Evolutionary conservation across 2,797 vertebrate species (phyloP).

Genomic region (Miichthys miiuy): DNA sequence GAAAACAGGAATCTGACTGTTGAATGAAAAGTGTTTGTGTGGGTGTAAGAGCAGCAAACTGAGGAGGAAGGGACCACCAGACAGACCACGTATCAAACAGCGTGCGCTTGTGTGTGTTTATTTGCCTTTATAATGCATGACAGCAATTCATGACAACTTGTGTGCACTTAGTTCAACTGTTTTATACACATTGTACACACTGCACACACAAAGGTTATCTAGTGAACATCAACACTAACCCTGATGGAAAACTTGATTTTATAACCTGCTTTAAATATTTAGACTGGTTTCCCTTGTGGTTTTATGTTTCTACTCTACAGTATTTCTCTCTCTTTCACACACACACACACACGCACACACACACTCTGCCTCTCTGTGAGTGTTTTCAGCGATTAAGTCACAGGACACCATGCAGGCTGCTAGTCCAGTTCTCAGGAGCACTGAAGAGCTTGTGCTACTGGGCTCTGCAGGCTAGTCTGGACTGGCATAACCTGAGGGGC

Average conservation of each 20-base stretch:
- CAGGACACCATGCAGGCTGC: conserved; percentile 44
- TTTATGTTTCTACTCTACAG: conserved; percentile 39
- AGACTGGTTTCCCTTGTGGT: conserved; percentile 30
- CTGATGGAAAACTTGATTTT: conserved; percentile 54
- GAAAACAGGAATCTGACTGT: conserved; percentile 72
- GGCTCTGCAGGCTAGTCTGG: conserved; percentile 8
- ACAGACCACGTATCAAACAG: conserved; percentile 36
- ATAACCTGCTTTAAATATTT: conserved; percentile 57
- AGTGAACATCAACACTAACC: conserved; percentile 51
- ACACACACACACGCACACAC: not conserved
- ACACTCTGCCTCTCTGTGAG: not conserved
- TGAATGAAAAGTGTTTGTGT: conserved; percentile 64
- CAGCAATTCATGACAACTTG: not conserved
- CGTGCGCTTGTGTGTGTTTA: conserved; percentile 8
- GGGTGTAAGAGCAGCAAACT: conserved; percentile 25
- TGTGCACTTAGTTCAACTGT: conserved; percentile 24
- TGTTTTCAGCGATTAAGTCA: conserved; percentile 47
- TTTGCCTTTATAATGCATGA: conserved; percentile 38
- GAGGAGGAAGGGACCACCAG: conserved; percentile 17
- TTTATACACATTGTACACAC: conserved; percentile 27
- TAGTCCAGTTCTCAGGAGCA: conserved; percentile 31
- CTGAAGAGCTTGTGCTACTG: conserved; percentile 2
- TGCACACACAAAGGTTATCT: conserved; percentile 15
- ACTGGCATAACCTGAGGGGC: not conserved
- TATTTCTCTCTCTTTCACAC: not conserved